These are phyloP conservation scores for Lontra canadensis DNA, from an alignment of 2,113 vertebrate species.

Conservation along the genomic window DNA sequence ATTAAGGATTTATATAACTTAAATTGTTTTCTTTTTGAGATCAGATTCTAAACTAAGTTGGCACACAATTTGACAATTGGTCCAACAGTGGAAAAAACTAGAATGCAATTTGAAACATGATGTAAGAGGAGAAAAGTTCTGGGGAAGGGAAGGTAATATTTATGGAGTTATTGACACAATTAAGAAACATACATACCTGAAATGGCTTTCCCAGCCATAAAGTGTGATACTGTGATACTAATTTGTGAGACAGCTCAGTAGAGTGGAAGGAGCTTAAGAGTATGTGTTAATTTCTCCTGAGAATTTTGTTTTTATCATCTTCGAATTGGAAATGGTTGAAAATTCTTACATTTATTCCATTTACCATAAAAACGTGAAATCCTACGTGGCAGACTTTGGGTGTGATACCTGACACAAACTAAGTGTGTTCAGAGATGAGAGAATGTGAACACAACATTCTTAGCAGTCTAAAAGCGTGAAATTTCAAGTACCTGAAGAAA, in stretches of 20 bases:
- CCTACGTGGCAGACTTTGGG: background rate
- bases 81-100: background rate
- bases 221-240: background rate
- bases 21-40: background rate
- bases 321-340: background rate
- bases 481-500: background rate
- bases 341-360: background rate
- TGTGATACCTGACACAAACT: background rate
- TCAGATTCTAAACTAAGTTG: background rate
- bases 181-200: background rate
- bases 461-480: background rate
- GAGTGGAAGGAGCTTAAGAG: background rate
- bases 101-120: background rate
- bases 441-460: background rate
- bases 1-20: background rate
- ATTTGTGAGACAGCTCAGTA: background rate
- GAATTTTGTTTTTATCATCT: background rate
- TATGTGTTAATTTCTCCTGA: background rate
- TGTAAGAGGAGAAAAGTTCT: background rate
- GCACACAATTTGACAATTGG: background rate
- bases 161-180: background rate
- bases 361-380: background rate
- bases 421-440: background rate
- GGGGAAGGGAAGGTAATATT: background rate
- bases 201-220: background rate